Base-by-base conservation (phyloP, 1,140 invertebrate species). In the Caenorhabditis latens region DNA sequence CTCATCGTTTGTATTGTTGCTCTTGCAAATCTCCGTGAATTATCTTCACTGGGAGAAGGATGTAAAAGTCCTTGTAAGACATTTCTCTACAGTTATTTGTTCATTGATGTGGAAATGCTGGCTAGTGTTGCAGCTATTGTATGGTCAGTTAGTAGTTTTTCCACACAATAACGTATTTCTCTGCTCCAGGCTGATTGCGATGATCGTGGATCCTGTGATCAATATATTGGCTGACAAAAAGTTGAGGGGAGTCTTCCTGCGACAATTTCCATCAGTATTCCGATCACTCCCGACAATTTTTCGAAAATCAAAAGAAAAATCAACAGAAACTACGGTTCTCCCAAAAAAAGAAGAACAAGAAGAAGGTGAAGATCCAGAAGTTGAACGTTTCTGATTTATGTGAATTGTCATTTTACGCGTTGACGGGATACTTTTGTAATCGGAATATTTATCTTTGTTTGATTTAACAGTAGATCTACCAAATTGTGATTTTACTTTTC, bases 111-210 rank as follows among this genome's bases (percentile, higher is more conserved):
- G 2, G 89, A 90, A 86, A 58, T 88, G 14, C 46, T 90, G 53
- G 90, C 89, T 24, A 87, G 83, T 86, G 65, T 90, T 24, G 87
- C 90, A 8, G 89, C 89, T 19, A 86, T 88, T 58, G 50, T 90
- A 46, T 90, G 90, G 90, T 84, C 48, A 71, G 63, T 32, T 85
- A 32, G 57, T 9, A 57, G 6, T 40, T 7, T 40, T 24, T 32
- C 79, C 16, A 46, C 11, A 43, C 11, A 16, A 58, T 46, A 5
- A 32, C 13, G 4, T 14, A 53, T 32, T 19, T 48, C 0, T 43
- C 21, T n/a, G 14, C 75, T 85, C 79, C 65, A 85, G 84, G 84
- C 16, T 88, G 11, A 7, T 84, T 7, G 87, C 83, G n/a, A 88
- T 88, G 87, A 85, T 88, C 43, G 16, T 75, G 32, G 87, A 88